phyloP scores from a whole-genome alignment of 2,888 invertebrate genomes.

The Ctenicera cuprea region DNA sequence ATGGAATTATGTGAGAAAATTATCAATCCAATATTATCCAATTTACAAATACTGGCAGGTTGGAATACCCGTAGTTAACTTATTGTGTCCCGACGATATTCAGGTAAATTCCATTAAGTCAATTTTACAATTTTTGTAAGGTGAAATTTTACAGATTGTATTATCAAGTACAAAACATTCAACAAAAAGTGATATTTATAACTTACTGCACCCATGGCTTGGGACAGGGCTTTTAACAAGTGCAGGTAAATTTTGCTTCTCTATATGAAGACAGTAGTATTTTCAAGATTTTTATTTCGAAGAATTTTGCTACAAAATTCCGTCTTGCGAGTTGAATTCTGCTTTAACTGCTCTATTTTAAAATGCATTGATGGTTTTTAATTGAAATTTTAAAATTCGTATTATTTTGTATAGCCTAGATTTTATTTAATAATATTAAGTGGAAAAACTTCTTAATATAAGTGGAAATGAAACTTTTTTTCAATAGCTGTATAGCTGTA shows the following conservation, averaged over 20 bases:
- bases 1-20: slow-evolving; percentile 39
- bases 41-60: slow-evolving; percentile 62
- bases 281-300: too few species aligned
- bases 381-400: too few species aligned
- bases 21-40: slow-evolving; percentile 8
- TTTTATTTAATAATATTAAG: too few species aligned
- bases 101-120: slow-evolving; percentile 4
- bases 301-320: too few species aligned
- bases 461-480: too few species aligned
- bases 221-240: slow-evolving; percentile 69
- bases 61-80: slow-evolving; percentile 64
- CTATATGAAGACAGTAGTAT: too few species aligned
- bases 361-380: too few species aligned
- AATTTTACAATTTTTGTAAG: neutral
- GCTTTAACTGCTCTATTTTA: too few species aligned
- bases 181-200: neutral
- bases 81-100: slow-evolving; percentile 64
- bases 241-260: slow-evolving; percentile 1
- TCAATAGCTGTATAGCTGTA: too few species aligned
- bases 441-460: too few species aligned
- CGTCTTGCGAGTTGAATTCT: too few species aligned
- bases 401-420: too few species aligned
- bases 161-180: slow-evolving; percentile 53
- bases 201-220: slow-evolving; percentile 67
- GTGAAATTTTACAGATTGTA: neutral